Evolutionary conservation across 2,113 vertebrate genomes (phyloP).

Genomic region (Orientallactaga bullata): DNA sequence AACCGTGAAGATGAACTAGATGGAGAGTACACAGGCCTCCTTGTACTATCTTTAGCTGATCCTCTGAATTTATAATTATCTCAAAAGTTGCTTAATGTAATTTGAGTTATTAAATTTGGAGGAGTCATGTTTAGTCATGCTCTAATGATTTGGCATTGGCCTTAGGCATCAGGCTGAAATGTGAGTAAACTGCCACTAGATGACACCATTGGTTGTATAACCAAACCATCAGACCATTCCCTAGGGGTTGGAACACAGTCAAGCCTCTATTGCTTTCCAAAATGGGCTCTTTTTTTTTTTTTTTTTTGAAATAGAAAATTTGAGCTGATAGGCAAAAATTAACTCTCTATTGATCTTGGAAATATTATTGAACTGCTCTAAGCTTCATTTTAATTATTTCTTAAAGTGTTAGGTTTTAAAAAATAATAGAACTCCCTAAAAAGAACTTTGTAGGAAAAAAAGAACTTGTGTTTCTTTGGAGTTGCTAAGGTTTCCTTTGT

Average conservation of each 20-base stretch:
- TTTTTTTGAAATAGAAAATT: neutral
- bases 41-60: neutral
- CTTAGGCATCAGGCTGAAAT: constrained; percentile 66
- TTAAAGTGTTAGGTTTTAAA: neutral
- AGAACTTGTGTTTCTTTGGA: neutral
- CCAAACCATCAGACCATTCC: neutral
- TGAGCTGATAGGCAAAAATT: neutral
- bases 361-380: neutral
- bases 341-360: constrained; percentile 32
- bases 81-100: neutral
- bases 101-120: constrained; percentile 31
- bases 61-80: constrained; percentile 24
- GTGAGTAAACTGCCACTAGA: constrained; percentile 74
- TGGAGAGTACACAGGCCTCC: neutral
- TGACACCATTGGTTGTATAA: constrained; percentile 71
- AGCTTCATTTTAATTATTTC: neutral
- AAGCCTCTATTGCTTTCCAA: constrained; percentile 18
- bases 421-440: neutral
- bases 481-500: neutral
- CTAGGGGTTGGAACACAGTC: neutral
- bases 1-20: neutral
- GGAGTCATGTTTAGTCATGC: neutral
- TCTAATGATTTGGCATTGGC: neutral
- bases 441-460: neutral
- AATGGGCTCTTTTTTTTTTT: too few relatives aligned